Evolutionary conservation across 2,888 invertebrate genomes (phyloP).

Genomic region (Oscheius sp.): DNA sequence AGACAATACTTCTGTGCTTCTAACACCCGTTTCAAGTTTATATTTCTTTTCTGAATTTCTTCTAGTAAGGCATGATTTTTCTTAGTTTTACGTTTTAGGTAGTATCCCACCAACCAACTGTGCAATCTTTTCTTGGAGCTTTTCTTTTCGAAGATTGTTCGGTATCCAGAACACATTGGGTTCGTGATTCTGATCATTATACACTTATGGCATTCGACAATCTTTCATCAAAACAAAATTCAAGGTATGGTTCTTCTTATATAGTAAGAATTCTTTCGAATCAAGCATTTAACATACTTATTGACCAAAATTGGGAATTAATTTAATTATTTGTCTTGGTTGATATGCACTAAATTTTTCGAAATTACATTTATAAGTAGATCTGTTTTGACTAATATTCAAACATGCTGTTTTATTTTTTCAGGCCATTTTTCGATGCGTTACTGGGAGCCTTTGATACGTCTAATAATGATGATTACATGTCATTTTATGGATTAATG

Average conservation of each 20-base stretch:
- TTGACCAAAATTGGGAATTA: too few species aligned
- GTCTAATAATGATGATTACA: conserved; percentile 87
- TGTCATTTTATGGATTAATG: conserved; percentile 88
- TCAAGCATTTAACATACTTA: too few species aligned
- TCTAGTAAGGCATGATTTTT: conserved; percentile 38
- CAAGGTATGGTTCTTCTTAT: background rate
- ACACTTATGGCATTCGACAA: conserved; percentile 26
- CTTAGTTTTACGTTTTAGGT: conserved; percentile 28
- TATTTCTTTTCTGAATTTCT: conserved; percentile 66
- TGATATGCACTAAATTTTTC: too few species aligned
- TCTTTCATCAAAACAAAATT: too few species aligned
- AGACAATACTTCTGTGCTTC: conserved; percentile 54
- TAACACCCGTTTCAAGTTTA: conserved; percentile 62
- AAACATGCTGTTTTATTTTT: too few species aligned
- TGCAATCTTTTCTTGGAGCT: conserved; percentile 57
- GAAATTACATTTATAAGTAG: too few species aligned
- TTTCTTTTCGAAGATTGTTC: conserved; percentile 63
- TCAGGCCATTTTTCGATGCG: conserved; percentile 84
- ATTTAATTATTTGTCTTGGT: too few species aligned
- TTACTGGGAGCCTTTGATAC: conserved; percentile 87
- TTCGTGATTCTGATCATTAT: conserved; percentile 43
- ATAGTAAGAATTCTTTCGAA: background rate
- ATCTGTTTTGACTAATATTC: too few species aligned
- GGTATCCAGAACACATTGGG: conserved; percentile 48
- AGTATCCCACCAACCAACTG: conserved; percentile 45